A percentile compares a stretch with the other conserved stretches of the same genome.
Conservation (phyloP, 2,113 vertebrate genomes). For the Microtus ochrogaster region DNA sequence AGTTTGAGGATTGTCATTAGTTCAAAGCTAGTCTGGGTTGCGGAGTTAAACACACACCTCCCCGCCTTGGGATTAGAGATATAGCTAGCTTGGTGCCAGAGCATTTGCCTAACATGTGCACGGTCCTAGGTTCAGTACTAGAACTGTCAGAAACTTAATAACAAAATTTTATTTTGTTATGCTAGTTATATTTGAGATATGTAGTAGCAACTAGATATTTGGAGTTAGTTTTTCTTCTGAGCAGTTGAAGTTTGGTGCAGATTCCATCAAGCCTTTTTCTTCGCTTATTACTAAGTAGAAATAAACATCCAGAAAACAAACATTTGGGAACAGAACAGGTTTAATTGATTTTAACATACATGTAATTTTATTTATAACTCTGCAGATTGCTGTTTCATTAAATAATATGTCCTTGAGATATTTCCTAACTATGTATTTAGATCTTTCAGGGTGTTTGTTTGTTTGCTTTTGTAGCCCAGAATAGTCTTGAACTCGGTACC, state of each 20-base stretch:
- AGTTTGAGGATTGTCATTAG: not conserved
- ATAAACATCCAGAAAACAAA: not conserved
- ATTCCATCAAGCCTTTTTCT: not conserved
- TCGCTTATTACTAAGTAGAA: not conserved
- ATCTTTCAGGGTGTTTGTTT: not conserved
- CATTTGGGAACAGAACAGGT: not conserved
- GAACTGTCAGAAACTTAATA: not conserved
- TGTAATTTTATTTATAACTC: not conserved
- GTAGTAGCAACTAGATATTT: not conserved
- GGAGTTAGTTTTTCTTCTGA: slow-evolving; percentile 34
- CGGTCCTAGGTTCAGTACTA: not conserved
- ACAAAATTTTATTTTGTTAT: slow-evolving; percentile 29
- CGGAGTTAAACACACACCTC: not conserved
- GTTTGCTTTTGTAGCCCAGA: not conserved
- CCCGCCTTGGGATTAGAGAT: not conserved
- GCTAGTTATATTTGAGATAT: not conserved
- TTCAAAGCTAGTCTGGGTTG: not conserved
- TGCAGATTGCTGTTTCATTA: not conserved
- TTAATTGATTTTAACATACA: slow-evolving; percentile 16
- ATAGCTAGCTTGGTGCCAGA: not conserved
- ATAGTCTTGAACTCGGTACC: not conserved
- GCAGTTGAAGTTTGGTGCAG: not conserved
- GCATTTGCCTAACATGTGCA: not conserved
- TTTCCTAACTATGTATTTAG: not conserved
- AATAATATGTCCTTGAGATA: not conserved